Evolutionary conservation across 2,797 vertebrate genomes (phyloP).

Genomic region (Enteromius argenteus): DNA sequence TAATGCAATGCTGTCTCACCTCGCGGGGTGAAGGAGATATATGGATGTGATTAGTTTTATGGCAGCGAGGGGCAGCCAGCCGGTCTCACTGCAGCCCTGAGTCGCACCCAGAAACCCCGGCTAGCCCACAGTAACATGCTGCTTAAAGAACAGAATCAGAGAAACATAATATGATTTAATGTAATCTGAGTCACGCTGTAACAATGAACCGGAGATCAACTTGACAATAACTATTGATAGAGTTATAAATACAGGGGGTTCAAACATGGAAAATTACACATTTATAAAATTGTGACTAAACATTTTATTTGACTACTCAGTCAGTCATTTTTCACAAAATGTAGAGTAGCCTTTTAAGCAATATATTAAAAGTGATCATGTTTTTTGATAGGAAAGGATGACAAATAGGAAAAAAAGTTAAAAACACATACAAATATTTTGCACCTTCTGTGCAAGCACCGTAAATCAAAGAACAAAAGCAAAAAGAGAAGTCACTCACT

Average conservation of each 20-base stretch:
- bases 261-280: no score
- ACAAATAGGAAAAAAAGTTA: no score
- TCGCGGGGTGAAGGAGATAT: conserved; percentile 22
- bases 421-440: no score
- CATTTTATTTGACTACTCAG: no score
- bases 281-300: no score
- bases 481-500: no score
- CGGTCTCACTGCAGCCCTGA: conserved; percentile 34
- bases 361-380: no score
- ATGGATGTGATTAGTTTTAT: conserved; percentile 48
- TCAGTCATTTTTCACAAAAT: no score
- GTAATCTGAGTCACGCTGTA: background rate
- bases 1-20: conserved; percentile 52
- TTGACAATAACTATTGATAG: background rate
- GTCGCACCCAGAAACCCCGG: background rate
- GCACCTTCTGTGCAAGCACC: no score
- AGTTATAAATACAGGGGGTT: background rate
- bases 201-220: conserved; percentile 13
- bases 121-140: background rate
- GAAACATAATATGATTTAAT: conserved; percentile 16
- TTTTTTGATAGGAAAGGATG: no score
- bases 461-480: no score
- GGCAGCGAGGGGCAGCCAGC: conserved; percentile 26
- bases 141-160: conserved; percentile 9
- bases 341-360: no score